phyloP scores from a whole-genome alignment of 2,113 vertebrate genomes.

The Lynx canadensis region DNA sequence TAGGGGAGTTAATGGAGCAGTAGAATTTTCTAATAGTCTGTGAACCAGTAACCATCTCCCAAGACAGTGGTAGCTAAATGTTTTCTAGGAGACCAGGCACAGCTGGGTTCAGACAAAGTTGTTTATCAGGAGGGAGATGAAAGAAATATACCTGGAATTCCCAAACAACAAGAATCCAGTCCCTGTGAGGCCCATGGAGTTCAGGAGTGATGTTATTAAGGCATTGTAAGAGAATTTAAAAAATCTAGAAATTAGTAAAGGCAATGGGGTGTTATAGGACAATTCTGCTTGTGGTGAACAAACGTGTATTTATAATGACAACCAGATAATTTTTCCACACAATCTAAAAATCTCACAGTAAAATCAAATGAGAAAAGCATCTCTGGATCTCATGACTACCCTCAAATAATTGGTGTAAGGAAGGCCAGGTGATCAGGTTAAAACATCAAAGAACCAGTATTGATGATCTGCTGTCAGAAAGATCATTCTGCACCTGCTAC shows the following conservation, averaged over 20 bases:
- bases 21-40: not conserved
- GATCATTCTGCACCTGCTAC: not conserved
- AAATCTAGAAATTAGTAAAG: conserved; percentile 18
- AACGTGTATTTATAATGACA: not conserved
- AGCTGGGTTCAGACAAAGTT: not conserved
- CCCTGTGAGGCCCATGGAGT: not conserved
- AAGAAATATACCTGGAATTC: not conserved
- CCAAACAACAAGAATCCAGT: not conserved
- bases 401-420: not conserved
- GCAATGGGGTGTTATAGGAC: not conserved
- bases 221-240: not conserved
- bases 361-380: not conserved
- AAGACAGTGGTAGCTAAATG: not conserved
- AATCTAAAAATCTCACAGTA: not conserved
- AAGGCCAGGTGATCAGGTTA: not conserved
- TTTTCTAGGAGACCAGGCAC: not conserved
- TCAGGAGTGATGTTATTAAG: not conserved
- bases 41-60: not conserved
- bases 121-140: not conserved
- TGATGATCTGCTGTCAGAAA: not conserved
- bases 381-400: not conserved
- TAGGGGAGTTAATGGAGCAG: not conserved
- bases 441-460: not conserved
- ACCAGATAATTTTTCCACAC: not conserved
- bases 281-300: not conserved